Conservation (phyloP, 2,797 vertebrate genomes). For the Syngnathus rostellatus region DNA sequence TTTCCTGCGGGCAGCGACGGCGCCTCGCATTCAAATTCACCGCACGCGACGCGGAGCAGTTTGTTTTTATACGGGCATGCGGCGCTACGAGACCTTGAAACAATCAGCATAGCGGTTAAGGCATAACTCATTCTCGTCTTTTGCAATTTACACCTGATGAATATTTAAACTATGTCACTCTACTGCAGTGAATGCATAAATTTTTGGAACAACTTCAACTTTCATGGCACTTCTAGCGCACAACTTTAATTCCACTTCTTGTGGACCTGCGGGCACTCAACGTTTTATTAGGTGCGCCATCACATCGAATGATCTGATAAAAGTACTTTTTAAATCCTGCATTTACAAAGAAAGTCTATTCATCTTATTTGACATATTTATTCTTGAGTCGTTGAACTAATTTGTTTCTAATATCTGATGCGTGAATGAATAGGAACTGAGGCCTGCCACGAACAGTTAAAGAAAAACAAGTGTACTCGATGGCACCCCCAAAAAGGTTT, state of each 20-base stretch:
- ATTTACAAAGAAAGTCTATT: too few species aligned
- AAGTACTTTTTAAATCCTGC: too few species aligned
- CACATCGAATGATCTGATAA: background rate
- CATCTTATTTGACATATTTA: too few species aligned
- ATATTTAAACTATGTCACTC: conserved; percentile 3
- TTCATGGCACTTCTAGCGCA: background rate
- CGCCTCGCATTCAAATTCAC: conserved; percentile 59
- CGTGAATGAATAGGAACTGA: too few species aligned
- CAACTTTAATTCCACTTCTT: background rate
- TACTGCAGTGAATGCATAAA: conserved; percentile 7
- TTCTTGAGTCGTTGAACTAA: too few species aligned
- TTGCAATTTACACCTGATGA: background rate
- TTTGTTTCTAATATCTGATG: too few species aligned
- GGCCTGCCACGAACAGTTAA: too few species aligned
- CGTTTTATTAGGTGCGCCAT: background rate
- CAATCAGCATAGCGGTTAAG: conserved; percentile 17
- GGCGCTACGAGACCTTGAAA: conserved; percentile 22
- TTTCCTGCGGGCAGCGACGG: conserved; percentile 61
- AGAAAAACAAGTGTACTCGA: too few species aligned
- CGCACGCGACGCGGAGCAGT: conserved; percentile 17
- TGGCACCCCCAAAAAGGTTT: background rate
- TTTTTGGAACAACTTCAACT: background rate
- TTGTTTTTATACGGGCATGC: conserved; percentile 28
- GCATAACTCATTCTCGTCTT: conserved; percentile 13
- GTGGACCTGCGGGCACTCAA: background rate